phyloP scores from a whole-genome alignment of 2,888 invertebrate species.

The Cryptocephalus moraei region DNA sequence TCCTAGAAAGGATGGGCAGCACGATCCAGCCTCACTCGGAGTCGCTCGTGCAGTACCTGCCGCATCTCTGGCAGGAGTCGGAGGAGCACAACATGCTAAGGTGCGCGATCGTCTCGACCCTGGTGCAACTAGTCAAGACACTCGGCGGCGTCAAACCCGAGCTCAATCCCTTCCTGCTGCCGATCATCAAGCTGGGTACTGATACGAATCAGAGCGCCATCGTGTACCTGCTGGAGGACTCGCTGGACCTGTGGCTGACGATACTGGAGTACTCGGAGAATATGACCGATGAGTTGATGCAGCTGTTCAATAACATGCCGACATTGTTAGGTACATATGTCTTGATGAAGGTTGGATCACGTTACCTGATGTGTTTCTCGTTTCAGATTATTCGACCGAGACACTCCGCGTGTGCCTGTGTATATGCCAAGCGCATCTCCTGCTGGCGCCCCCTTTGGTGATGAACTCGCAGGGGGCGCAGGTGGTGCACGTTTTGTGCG shows the following conservation, averaged over 20 bases:
- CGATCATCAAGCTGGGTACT: constrained; percentile 63
- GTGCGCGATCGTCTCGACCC: constrained; percentile 80
- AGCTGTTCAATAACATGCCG: constrained; percentile 64
- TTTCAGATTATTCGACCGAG: constrained; percentile 70
- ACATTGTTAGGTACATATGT: constrained; percentile 56
- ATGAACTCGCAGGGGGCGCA: constrained; percentile 59
- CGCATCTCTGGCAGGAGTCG: constrained; percentile 81
- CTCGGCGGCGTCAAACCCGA: constrained; percentile 40
- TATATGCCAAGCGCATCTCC: constrained; percentile 73
- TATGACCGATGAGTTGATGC: constrained; percentile 55
- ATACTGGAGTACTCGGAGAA: constrained; percentile 67
- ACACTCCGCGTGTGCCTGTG: constrained; percentile 68
- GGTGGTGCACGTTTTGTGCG: constrained; percentile 59
- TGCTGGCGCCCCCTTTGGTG: constrained; percentile 70
- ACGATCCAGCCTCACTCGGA: constrained; percentile 60
- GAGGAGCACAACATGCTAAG: constrained; percentile 81
- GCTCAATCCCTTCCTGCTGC: constrained; percentile 54
- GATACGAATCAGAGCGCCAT: constrained; percentile 69
- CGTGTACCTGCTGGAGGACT: constrained; percentile 87
- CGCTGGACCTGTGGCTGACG: constrained; percentile 80
- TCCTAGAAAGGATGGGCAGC: constrained; percentile 76
- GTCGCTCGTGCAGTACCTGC: constrained; percentile 71
- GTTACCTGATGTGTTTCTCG: not conserved
- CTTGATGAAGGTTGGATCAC: constrained; percentile 4
- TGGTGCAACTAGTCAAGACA: constrained; percentile 76